phyloP scores from a whole-genome alignment of 2,888 invertebrate species.

The Neria commutata region DNA sequence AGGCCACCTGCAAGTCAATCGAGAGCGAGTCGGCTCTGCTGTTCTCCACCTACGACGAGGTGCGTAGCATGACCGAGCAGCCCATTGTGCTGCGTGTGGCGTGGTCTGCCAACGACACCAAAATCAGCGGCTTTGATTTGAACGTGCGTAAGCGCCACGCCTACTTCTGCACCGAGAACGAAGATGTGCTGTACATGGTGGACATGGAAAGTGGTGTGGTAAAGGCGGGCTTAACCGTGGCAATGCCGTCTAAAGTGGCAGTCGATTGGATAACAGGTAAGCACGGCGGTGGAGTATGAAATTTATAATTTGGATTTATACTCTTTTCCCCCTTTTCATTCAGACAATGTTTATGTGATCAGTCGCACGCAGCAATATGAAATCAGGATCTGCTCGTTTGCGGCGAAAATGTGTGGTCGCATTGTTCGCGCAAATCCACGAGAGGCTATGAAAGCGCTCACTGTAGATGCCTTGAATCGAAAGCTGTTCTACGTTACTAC shows the following conservation, averaged over 20 bases:
- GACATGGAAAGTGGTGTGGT: conserved; percentile 52
- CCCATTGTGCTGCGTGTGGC: conserved; percentile 55
- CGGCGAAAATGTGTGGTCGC: conserved; percentile 64
- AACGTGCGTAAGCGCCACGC: conserved; percentile 60
- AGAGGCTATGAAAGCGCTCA: conserved; percentile 67
- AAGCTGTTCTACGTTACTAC: conserved; percentile 67
- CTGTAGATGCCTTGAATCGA: conserved; percentile 69
- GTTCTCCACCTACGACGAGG: conserved; percentile 66
- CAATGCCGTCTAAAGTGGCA: conserved; percentile 66
- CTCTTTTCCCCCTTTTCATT: conserved; percentile 7
- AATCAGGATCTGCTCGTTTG: conserved; percentile 67
- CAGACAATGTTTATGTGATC: conserved; percentile 70
- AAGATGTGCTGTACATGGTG: conserved; percentile 60
- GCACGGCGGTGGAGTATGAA: neutral
- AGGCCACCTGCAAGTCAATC: conserved; percentile 71
- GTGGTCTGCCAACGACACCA: conserved; percentile 61
- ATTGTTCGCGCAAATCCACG: conserved; percentile 65
- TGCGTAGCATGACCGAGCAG: conserved; percentile 64
- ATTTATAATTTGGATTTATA: neutral
- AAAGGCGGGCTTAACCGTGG: conserved; percentile 56
- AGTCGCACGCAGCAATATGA: conserved; percentile 60
- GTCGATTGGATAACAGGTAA: conserved; percentile 75
- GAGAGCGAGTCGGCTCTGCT: conserved; percentile 65
- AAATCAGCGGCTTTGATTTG: conserved; percentile 66
- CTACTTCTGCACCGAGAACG: conserved; percentile 64